phyloP scores from a whole-genome alignment of 2,888 invertebrate genomes.

The Xestia rhomboidea region DNA sequence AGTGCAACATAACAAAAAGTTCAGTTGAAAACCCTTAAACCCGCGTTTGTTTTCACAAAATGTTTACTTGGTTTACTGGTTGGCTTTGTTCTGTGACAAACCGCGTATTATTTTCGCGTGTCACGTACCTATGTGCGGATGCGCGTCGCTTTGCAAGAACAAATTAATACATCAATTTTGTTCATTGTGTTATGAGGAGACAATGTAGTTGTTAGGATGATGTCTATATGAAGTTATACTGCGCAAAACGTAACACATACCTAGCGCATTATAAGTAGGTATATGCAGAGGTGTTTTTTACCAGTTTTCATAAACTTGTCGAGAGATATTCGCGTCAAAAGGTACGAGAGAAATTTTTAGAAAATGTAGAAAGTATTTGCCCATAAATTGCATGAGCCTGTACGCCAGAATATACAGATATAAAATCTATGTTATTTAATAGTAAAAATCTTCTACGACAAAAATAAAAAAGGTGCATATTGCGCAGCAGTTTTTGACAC shows the following conservation, averaged over 20 bases:
- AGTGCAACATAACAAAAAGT: background rate
- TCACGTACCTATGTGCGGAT: background rate
- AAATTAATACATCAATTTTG: conserved; percentile 29
- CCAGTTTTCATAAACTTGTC: background rate
- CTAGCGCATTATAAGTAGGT: no score
- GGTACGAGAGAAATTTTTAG: no score
- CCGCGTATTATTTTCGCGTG: conserved; percentile 36
- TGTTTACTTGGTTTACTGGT: background rate
- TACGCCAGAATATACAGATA: no score
- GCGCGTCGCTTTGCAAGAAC: background rate
- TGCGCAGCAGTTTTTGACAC: no score
- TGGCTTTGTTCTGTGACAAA: background rate
- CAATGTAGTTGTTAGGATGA: background rate
- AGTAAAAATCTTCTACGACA: no score
- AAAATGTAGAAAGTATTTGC: no score
- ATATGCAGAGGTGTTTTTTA: background rate
- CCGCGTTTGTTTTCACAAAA: background rate
- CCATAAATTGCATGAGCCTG: no score
- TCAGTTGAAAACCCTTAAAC: background rate
- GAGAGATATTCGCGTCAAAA: no score
- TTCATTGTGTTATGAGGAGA: conserved; percentile 2
- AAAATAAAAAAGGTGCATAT: no score
- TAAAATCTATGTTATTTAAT: no score
- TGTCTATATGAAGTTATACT: no score
- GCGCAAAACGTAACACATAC: background rate